Percentiles rank a stretch among this genome's conserved stretches.
phyloP scores from a whole-genome alignment of 2,113 vertebrate genomes.

The Nicator chloris region DNA sequence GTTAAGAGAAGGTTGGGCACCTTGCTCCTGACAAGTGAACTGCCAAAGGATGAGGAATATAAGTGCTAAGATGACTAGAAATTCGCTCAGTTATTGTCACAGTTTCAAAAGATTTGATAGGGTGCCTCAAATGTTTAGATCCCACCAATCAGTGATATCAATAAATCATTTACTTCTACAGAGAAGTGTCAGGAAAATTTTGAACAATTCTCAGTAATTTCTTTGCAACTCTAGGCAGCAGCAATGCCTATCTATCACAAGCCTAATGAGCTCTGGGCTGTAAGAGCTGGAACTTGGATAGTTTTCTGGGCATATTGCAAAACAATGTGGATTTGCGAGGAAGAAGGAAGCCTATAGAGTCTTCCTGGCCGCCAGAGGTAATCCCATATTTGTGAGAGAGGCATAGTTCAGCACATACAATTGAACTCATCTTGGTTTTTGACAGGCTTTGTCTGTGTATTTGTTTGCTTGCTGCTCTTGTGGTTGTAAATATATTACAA shows the following conservation, averaged over 20 bases:
- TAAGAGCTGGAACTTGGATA: neutral
- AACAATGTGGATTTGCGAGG: neutral
- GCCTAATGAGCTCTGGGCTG: neutral
- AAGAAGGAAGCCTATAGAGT: neutral
- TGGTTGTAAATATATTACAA: neutral
- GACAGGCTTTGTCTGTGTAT: neutral
- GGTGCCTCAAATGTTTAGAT: neutral
- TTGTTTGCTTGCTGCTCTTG: neutral
- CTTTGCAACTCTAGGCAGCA: neutral
- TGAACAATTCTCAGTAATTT: neutral
- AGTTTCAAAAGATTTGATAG: neutral
- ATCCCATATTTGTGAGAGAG: neutral
- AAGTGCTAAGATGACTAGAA: neutral
- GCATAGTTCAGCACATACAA: neutral
- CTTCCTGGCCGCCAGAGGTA: neutral
- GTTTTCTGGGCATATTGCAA: neutral
- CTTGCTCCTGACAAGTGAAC: neutral
- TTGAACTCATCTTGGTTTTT: neutral
- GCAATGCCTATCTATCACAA: neutral
- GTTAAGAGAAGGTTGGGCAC: neutral
- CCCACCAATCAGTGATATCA: neutral
- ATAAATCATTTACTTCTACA: neutral
- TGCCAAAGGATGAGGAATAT: neutral
- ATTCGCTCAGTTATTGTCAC: neutral
- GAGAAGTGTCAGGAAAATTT: neutral